phyloP scores from a whole-genome alignment of 2,888 invertebrate species.

The Xanthostigma xanthostigma region DNA sequence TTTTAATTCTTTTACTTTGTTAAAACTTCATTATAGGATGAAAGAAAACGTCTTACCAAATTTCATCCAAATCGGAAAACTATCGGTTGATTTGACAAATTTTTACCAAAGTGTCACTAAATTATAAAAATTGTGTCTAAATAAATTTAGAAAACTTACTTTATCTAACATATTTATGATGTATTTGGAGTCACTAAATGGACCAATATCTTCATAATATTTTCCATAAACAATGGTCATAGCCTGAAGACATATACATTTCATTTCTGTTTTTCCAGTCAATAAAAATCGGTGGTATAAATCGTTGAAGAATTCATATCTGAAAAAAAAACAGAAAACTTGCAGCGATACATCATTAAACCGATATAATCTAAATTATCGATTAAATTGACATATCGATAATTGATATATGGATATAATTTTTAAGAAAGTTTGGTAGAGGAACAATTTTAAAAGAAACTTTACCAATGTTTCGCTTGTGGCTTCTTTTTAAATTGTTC shows the following conservation, averaged over 20 bases:
- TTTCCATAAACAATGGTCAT: slow-evolving; percentile 96
- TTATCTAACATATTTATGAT: slow-evolving; percentile 90
- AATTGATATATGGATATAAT: too few species aligned
- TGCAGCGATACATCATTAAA: background rate
- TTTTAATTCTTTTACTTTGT: too few species aligned
- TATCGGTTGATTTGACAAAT: too few species aligned
- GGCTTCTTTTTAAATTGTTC: too few species aligned
- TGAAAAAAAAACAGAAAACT: slow-evolving; percentile 29
- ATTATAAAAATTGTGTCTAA: background rate
- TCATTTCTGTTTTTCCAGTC: slow-evolving; percentile 85
- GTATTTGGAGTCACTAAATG: slow-evolving; percentile 91
- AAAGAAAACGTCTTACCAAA: too few species aligned
- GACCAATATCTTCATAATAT: slow-evolving; percentile 91
- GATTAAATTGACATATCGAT: too few species aligned
- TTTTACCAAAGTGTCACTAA: background rate
- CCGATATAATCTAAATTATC: too few species aligned
- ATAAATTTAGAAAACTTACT: slow-evolving; percentile 33
- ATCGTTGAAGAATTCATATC: slow-evolving; percentile 94
- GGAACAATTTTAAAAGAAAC: too few species aligned
- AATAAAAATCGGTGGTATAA: slow-evolving; percentile 94
- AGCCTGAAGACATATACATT: slow-evolving; percentile 94
- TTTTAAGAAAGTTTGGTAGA: too few species aligned
- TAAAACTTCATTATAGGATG: too few species aligned
- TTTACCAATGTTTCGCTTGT: too few species aligned
- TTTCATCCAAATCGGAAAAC: too few species aligned